Base-by-base conservation (phyloP, 2,797 vertebrate species). In the Tokudaia muenninki region DNA sequence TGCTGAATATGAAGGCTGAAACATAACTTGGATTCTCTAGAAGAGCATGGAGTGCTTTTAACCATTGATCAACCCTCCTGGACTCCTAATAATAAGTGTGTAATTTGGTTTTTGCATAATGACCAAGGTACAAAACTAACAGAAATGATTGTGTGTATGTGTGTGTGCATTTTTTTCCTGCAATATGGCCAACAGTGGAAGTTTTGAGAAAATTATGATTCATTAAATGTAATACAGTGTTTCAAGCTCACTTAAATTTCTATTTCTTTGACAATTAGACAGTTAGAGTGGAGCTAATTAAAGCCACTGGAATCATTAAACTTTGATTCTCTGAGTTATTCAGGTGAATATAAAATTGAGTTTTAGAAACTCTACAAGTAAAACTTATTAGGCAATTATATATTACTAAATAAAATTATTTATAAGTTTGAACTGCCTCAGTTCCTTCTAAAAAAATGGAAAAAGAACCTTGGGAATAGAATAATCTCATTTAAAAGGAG, bases 391-490 rank as follows among this genome's bases (percentile, higher is more conserved):
- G 82, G 82, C 74, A 90, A 29, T 92, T 52, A 44, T 21, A 78
- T 96, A 94, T 81, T 50, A 90, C 90, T 94, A 96, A 96, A 93
- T 96, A 95, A 95, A 97, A 96, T 95, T 94, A 95, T 94, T 92
- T 95, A 88, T 90, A 95, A 95, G 72, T 70, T 78, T 95, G 59
- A 97, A 92, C 44, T 82, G 50, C 47, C 41, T 90, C 61, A 83
- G 14, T 96, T 70, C 61, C 67, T 93, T 96, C 94, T 88, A 94
- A 95, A 91, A 91, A 96, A 59, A 26, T 93, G 55, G 10, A 34
- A 63, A 90, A 95, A 88, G 65, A 93, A 86, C 17, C 72, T 95
- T 96, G 86, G 95, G 94, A 91, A 95, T 84, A 79, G 37, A 97
- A 67, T 93, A 75, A 93, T 96, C 75, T 94, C 47, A 92, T 95